Base-by-base conservation (phyloP, 2,113 vertebrate species). In the Trochalopteron elliotii region DNA sequence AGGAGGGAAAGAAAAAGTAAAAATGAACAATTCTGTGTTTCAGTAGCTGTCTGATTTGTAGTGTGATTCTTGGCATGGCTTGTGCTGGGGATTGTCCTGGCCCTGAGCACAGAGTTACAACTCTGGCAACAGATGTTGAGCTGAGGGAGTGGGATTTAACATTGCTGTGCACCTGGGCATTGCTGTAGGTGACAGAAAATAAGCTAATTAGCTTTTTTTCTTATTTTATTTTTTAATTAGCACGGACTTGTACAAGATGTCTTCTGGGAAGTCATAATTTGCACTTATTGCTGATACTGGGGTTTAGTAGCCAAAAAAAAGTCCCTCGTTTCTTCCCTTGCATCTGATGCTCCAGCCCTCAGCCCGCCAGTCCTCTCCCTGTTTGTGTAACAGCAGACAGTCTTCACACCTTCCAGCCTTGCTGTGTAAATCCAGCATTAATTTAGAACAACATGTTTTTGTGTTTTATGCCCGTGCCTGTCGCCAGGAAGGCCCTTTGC, bases 401-500 rank as follows among this genome's bases (percentile, higher is more conserved):
- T 35, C 91, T 96, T 97, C 95, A 91, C 95, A 97, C 96, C 95
- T 97, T 85, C 77, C 87, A 93, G 91, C 95, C 94, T 83, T 82
- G 18, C 94, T 85, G 93, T 74, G 76, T 89, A 87, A 89, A 91
- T 53, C 42, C 64, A 86, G 91, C 55, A 35, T 68, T 97, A 84
- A 98, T 96, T 96, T 93, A 69, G 93, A 94, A 95, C 96, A 95
- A 91, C 87, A 33, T 89, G 84, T 95, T 96, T 95, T 78, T 91
- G 3, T 97, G 96, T 98, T 97, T 97, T 86, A 50, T 92, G 95
- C 30, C 64, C 57, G 33, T 91, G 85, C 94, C n/a, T 31, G 85
- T 85, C 96, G 95, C 95, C 98, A 99, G 99, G 99, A 97, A 98
- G 99, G 80, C 99, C 99, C n/a, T 99, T 99, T 95, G 99, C 99